Base-by-base conservation (phyloP, 2,888 invertebrate species). In the Dryomyza anilis region DNA sequence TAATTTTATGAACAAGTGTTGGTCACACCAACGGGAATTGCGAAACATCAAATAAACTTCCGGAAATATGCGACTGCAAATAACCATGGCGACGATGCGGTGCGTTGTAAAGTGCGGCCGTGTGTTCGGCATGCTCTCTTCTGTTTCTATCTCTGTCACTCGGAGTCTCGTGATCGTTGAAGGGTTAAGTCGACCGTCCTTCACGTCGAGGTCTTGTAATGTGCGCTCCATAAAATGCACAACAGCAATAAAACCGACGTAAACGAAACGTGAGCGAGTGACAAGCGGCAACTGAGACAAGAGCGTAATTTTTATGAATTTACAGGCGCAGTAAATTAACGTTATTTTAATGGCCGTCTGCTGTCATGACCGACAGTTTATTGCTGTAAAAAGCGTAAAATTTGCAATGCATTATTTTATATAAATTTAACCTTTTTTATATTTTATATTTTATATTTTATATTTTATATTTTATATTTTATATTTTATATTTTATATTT, bases 1-100 rank as follows among this genome's bases (percentile, higher is more conserved):
- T 61, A 29, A 61, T 61, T 61, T 61, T 43, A 25, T 60, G 39
- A 43, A 45, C 61, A 61, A 61, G 53, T 61, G 43, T 61, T 61
- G 61, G 61, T 53, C 61, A 53, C 53, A 43, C 52, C n/a, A 39
- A 23, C 12, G 61, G 19, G 43, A 52, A 61, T 21, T 61, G 52
- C 23, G n/a, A 10, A 33, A 48, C n/a, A 43, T 29, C 30, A 53
- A 43, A 53, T 29, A 61, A 52, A 61, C 36, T 39, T 27, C 39
- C 39, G 39, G 23, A 21, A 57, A 57, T 55, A 36, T 33, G 36
- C 36, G 30, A 12, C 39, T 39, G 39, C 39, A 12, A 39, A 12
- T 39, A n/a, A n/a, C n/a, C 21, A 12, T 39, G n/a, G 45, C 23
- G 45, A 21, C 29, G 39, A 3, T 27, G 23, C 8, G 21, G 53